These are phyloP conservation scores for Torymus auratus DNA, from an alignment of 2,888 invertebrate species.

Conservation along the genomic window DNA sequence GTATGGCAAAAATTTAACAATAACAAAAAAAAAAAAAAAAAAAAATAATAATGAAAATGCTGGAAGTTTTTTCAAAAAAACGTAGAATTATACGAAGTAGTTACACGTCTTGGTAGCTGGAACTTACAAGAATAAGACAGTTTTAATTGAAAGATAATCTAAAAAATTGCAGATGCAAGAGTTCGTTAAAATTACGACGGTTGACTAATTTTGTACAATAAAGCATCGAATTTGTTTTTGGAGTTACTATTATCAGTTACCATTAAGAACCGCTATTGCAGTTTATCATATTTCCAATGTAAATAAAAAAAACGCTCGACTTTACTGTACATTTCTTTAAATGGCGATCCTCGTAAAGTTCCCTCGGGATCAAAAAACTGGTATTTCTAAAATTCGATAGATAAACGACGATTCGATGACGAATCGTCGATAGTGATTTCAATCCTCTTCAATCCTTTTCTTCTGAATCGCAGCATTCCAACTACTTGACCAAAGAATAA, in stretches of 20 bases:
- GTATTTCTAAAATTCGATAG: neutral
- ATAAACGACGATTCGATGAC: neutral
- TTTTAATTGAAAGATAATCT: constrained; percentile 19
- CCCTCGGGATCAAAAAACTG: neutral
- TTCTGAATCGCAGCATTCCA: constrained; percentile 8
- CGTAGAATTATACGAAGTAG: constrained; percentile 20
- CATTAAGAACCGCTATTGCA: neutral
- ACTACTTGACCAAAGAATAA: constrained; percentile 16
- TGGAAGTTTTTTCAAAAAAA: constrained; percentile 11
- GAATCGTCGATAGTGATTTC: neutral
- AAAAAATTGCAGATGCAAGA: constrained; percentile 7
- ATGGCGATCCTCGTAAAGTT: constrained; percentile 3
- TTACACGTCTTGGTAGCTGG: constrained; percentile 36
- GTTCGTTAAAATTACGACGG: constrained; percentile 9
- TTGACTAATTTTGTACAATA: constrained; percentile 42
- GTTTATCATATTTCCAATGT: constrained; percentile 35
- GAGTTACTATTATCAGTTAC: constrained; percentile 4
- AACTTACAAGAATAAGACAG: constrained; percentile 22
- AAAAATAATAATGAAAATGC: constrained; percentile 5
- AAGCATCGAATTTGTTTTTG: constrained; percentile 15
- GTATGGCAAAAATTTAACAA: constrained; percentile 15
- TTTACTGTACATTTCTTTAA: constrained; percentile 15
- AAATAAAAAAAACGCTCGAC: constrained; percentile 40
- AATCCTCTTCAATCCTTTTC: neutral
- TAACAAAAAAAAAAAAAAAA: constrained; percentile 4